Evolutionary conservation across 2,888 invertebrate genomes (phyloP).

Genomic region (Cistogaster globosa): DNA sequence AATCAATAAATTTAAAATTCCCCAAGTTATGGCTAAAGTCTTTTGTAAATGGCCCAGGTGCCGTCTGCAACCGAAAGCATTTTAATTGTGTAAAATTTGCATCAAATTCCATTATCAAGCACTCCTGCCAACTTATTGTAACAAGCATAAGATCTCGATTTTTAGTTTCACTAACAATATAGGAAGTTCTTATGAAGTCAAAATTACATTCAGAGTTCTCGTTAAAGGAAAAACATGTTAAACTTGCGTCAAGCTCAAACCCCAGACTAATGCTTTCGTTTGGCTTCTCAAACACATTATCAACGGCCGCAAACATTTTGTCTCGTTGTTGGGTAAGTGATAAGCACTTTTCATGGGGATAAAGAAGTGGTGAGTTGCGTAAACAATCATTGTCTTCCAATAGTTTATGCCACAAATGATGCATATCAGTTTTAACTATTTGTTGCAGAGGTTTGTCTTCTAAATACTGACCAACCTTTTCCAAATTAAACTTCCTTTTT

Average conservation of each 20-base stretch:
- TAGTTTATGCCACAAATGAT: conserved; percentile 91
- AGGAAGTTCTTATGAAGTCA: conserved; percentile 76
- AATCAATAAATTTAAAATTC: conserved; percentile 85
- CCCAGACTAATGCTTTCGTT: conserved; percentile 86
- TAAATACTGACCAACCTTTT: conserved; percentile 95
- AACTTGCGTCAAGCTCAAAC: conserved; percentile 85
- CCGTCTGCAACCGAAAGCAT: conserved; percentile 85
- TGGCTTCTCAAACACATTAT: conserved; percentile 87
- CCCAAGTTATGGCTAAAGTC: conserved; percentile 72
- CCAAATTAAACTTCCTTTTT: conserved; percentile 89
- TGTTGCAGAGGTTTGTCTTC: conserved; percentile 89
- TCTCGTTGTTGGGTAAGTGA: conserved; percentile 93
- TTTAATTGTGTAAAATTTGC: conserved; percentile 82
- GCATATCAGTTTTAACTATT: conserved; percentile 85
- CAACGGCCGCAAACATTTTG: conserved; percentile 87
- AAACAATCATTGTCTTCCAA: conserved; percentile 89
- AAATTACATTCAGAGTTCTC: conserved; percentile 51
- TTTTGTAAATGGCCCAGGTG: conserved; percentile 81
- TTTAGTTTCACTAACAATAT: conserved; percentile 76
- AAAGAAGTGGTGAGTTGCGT: conserved; percentile 88
- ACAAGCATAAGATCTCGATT: conserved; percentile 78
- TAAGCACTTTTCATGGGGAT: conserved; percentile 89
- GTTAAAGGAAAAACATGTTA: conserved; percentile 83
- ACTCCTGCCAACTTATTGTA: conserved; percentile 78
- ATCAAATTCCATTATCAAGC: conserved; percentile 80